A percentile compares a stretch with the other conserved stretches of the same genome.
These are phyloP conservation scores for Andrena dorsata DNA, from an alignment of 2,888 invertebrate genomes.

Conservation along the genomic window DNA sequence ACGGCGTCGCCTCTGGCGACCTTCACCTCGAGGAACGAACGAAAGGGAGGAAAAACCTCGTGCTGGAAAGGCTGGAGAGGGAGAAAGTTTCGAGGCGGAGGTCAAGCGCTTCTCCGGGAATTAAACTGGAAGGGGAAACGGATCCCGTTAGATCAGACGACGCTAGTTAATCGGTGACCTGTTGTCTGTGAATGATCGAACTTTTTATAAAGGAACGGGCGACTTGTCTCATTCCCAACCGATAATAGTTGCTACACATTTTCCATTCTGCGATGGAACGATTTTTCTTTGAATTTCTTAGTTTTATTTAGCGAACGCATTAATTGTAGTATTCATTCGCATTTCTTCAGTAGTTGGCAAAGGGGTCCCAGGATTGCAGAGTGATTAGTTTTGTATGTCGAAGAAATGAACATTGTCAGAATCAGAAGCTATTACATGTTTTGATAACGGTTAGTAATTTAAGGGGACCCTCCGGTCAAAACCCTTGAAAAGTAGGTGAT, in stretches of 20 bases:
- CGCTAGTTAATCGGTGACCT: conserved; percentile 60
- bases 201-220: background rate
- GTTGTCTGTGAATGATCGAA: conserved; percentile 46
- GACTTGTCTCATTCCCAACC: background rate
- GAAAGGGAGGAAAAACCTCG: conserved; percentile 71
- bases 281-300: background rate
- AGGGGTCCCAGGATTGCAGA: no score
- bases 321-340: background rate
- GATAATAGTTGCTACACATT: background rate
- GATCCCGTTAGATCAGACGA: conserved; percentile 70
- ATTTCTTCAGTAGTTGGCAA: background rate
- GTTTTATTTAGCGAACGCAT: background rate
- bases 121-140: conserved; percentile 61
- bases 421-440: no score
- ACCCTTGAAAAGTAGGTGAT: no score
- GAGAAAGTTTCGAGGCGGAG: conserved; percentile 72
- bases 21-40: conserved; percentile 73
- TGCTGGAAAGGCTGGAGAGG: conserved; percentile 57
- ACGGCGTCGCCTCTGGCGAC: conserved; percentile 66
- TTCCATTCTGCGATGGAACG: background rate
- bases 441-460: no score
- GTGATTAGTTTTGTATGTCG: background rate
- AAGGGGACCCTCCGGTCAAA: no score
- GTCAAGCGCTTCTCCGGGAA: conserved; percentile 68
- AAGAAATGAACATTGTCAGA: no score